Conservation (phyloP, 2,888 invertebrate genomes). For the Stratiomys singularior region DNA sequence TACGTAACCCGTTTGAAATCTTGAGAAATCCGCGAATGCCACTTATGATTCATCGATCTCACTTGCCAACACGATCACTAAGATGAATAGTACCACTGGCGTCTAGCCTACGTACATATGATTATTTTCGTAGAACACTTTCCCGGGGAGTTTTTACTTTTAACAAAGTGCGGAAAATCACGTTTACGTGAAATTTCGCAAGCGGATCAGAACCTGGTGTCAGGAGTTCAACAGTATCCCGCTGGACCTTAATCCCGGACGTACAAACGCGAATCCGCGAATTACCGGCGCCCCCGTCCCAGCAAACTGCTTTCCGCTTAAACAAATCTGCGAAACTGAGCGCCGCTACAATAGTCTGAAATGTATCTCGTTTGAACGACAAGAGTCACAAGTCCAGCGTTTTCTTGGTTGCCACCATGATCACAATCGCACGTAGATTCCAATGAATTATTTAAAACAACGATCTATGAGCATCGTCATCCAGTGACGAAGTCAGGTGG, state of each 20-base stretch:
- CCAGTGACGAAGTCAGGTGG: background rate
- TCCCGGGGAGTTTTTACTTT: slow-evolving; percentile 19
- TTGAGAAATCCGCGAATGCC: slow-evolving; percentile 35
- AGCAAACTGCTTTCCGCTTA: slow-evolving; percentile 31
- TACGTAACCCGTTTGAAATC: background rate
- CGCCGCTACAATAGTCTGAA: background rate
- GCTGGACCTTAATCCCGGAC: slow-evolving; percentile 39
- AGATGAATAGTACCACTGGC: slow-evolving; percentile 7
- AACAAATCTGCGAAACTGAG: slow-evolving; percentile 31
- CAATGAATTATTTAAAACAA: slow-evolving; percentile 38
- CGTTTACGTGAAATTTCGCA: background rate
- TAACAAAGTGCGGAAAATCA: slow-evolving; percentile 17
- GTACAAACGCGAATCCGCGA: slow-evolving; percentile 13
- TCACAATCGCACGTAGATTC: slow-evolving; percentile 1
- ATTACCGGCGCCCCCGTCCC: slow-evolving; percentile 25
- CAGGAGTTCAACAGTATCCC: background rate
- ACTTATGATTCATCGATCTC: slow-evolving; percentile 33
- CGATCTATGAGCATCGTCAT: slow-evolving; percentile 8
- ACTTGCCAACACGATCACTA: slow-evolving; percentile 7
- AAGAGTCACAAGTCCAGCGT: slow-evolving; percentile 17
- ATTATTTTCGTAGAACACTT: slow-evolving; percentile 9
- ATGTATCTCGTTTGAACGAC: slow-evolving; percentile 1
- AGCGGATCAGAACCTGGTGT: background rate
- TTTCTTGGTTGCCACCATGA: slow-evolving; percentile 1
- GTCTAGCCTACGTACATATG: slow-evolving; percentile 4